phyloP scores from a whole-genome alignment of 23 tunicate species.

The Ascidia mentula region DNA sequence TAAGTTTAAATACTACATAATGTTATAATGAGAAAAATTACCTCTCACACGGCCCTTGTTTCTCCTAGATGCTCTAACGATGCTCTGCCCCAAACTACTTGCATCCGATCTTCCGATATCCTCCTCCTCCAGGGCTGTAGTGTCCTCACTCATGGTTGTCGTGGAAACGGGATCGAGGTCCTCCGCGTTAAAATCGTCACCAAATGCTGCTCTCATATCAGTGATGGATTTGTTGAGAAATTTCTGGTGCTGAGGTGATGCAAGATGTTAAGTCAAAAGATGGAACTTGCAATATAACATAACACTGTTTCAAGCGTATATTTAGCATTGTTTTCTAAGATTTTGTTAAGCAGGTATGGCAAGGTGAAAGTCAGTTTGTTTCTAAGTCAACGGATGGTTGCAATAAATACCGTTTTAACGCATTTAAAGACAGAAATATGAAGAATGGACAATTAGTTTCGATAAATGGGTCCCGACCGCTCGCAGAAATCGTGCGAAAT shows the following conservation, averaged over 20 bases:
- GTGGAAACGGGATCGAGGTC: slow-evolving; percentile 4
- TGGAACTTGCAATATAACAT: too few relatives aligned
- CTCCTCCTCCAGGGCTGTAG: slow-evolving; percentile 33
- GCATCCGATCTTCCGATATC: slow-evolving; percentile 57
- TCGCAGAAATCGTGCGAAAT: too few relatives aligned
- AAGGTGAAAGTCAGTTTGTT: too few relatives aligned
- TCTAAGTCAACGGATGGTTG: too few relatives aligned
- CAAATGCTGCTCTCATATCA: slow-evolving; percentile 62
- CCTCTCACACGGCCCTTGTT: neutral
- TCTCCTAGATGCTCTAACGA: slow-evolving; percentile 61
- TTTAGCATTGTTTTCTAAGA: too few relatives aligned
- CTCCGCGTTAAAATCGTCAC: slow-evolving; percentile 30
- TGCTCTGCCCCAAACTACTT: slow-evolving; percentile 73
- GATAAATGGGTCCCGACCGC: too few relatives aligned
- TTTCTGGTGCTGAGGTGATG: slow-evolving; percentile 49
- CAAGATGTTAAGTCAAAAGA: neutral
- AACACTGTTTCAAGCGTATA: too few relatives aligned
- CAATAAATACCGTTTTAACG: too few relatives aligned
- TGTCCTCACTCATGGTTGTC: slow-evolving; percentile 13
- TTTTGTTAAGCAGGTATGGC: too few relatives aligned
- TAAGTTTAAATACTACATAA: neutral
- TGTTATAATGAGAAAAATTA: neutral
- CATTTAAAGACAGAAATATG: too few relatives aligned
- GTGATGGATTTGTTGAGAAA: slow-evolving; percentile 65
- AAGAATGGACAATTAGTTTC: too few relatives aligned